Percentiles rank a stretch among this genome's conserved stretches.
Evolutionary conservation across 2,888 invertebrate species (phyloP).

Genomic region (Sclerodermus sp.): DNA sequence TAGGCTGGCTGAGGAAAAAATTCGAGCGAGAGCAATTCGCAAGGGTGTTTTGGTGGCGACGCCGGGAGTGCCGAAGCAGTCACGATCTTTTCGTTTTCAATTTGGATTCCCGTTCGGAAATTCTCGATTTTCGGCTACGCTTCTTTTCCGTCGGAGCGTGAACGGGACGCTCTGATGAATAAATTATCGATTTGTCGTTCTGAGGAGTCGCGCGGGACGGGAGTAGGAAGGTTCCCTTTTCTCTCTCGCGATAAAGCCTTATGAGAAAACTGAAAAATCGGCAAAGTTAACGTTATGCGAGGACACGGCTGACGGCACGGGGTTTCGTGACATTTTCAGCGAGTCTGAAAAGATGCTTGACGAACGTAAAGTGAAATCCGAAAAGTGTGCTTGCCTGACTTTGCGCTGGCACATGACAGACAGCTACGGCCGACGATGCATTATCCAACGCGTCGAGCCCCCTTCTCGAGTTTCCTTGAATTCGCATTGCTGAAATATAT

Average conservation of each 20-base stretch:
- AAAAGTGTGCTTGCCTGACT: constrained; percentile 22
- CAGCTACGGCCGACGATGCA: constrained; percentile 22
- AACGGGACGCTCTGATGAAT: constrained; percentile 1
- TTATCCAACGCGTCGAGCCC: constrained; percentile 22
- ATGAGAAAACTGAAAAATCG: not conserved
- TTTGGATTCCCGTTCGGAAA: constrained; percentile 5
- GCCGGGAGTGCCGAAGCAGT: constrained; percentile 24
- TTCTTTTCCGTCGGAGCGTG: not conserved
- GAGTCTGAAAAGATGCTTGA: constrained; percentile 11
- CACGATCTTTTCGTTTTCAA: constrained; percentile 32
- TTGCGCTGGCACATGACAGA: constrained; percentile 23
- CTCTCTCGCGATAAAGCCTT: too few species aligned
- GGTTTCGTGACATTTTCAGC: constrained; percentile 5
- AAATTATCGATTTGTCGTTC: too few species aligned
- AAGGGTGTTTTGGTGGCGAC: constrained; percentile 26
- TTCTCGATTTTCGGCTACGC: constrained; percentile 9
- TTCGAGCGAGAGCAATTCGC: constrained; percentile 40
- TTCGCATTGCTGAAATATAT: constrained; percentile 1
- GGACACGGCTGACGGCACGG: not conserved
- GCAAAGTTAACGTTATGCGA: not conserved
- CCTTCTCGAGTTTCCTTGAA: constrained; percentile 4
- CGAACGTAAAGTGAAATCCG: constrained; percentile 18
- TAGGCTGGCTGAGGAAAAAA: constrained; percentile 13
- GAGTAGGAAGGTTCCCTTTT: too few species aligned
- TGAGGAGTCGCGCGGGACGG: too few species aligned